Evolutionary conservation across 2,888 invertebrate species (phyloP), one percentile per base, ranked within the genome.

Genomic region (Cenopis cana): DNA sequence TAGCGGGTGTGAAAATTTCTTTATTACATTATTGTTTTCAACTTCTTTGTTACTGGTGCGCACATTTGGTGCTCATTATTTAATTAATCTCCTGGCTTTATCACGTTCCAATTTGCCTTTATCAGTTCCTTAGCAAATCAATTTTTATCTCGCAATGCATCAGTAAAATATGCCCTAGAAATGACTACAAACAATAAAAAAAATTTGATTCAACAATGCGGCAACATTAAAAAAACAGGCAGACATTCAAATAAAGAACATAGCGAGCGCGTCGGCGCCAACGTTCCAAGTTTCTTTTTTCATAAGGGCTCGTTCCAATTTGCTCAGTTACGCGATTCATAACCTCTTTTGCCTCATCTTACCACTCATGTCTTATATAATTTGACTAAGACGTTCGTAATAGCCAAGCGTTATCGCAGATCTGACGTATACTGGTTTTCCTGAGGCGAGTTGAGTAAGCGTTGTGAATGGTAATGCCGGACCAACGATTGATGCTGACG

Each of bases 231-330:
- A 79, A n/a, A 79, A 82, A 68, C 73, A 69, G 69, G 72, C 75
- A 75, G 76, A 78, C 85, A 87, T 87, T 89, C 86, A 89, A 87
- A 89, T 90, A 90, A 90, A 89, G 88, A 83, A 79, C 86, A 87
- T 84, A 86, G 79, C 83, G 85, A 88, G 89, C 85, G 88, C 88
- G 91, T 89, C 91, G 93, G 93, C 93, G 93, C 93, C 93, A 90
- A 88, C 89, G 89, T 88, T 89, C 89, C 87, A 78, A 76, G 78
- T 85, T 80, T 81, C 78, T 75, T 81, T 85, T 86, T 85, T 85
- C 82, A 75, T 72, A 73, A 76, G 81, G 78, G 86, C 87, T 87
- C 87, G 88, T 86, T 90, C 91, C 90, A 91, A 91, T 91, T 91
- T 91, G 90, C 90, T 89, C 88, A 83, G 78, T 79, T 82, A 46